Evolutionary conservation across 1,140 invertebrate genomes (phyloP).

Genomic region (Macrotrachela quadricornifera): DNA sequence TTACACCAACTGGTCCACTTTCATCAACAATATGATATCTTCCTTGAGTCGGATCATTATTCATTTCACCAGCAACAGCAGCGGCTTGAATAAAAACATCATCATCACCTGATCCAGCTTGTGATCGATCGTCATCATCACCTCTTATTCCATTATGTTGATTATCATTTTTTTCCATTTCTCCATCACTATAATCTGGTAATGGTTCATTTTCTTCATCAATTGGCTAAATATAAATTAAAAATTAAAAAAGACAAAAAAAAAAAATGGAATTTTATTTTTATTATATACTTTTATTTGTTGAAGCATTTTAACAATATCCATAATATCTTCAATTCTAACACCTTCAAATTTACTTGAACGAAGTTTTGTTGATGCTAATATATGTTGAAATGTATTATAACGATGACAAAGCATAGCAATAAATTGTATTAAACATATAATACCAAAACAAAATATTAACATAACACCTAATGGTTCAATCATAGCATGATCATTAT

Average conservation of each 20-base stretch:
- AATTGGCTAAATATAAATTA: too few species aligned
- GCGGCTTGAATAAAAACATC: too few species aligned
- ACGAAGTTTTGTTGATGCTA: slow-evolving; percentile 81
- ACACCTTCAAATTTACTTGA: slow-evolving; percentile 28
- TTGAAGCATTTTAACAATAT: slow-evolving; percentile 12
- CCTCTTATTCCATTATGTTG: too few species aligned
- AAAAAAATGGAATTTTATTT: too few species aligned
- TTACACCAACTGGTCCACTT: too few species aligned
- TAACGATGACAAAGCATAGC: slow-evolving; percentile 98
- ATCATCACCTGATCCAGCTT: too few species aligned
- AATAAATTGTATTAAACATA: slow-evolving; percentile 80
- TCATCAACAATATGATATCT: too few species aligned
- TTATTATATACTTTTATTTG: slow-evolving; percentile 10
- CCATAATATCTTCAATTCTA: slow-evolving; percentile 12
- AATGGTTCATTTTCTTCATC: slow-evolving; percentile 9
- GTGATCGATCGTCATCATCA: too few species aligned
- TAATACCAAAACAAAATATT: slow-evolving; percentile 86
- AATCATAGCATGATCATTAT: slow-evolving; percentile 14
- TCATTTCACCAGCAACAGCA: too few species aligned
- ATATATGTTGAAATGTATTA: slow-evolving; percentile 84
- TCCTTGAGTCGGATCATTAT: too few species aligned
- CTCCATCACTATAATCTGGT: slow-evolving; percentile 9
- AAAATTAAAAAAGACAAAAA: neutral
- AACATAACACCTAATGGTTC: slow-evolving; percentile 96
- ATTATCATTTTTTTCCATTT: neutral